These are phyloP conservation scores for Spicauda simplicius DNA, from an alignment of 2,888 invertebrate genomes.

Conservation along the genomic window DNA sequence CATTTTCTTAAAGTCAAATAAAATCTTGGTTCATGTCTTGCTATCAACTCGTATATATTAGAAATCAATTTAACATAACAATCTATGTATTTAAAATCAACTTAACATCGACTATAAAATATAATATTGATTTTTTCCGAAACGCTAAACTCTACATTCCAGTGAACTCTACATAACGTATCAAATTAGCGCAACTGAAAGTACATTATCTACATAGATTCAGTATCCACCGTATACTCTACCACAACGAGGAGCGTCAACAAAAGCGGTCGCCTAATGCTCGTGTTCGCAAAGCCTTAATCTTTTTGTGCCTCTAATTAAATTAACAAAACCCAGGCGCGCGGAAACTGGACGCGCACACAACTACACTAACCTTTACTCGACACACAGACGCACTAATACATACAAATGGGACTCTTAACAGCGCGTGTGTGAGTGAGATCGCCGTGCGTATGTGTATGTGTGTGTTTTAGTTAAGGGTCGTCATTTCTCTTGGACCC, in stretches of 20 bases:
- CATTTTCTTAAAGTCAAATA: background rate
- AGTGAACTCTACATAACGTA: background rate
- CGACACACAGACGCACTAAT: constrained; percentile 51
- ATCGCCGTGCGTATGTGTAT: constrained; percentile 67
- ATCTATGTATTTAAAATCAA: too few relatives aligned
- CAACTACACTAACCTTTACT: constrained; percentile 44
- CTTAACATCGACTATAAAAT: too few relatives aligned
- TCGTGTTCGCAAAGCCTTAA: constrained; percentile 77
- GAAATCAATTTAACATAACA: too few relatives aligned
- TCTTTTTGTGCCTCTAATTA: constrained; percentile 85
- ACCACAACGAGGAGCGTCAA: constrained; percentile 59
- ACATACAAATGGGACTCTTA: constrained; percentile 49
- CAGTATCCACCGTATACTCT: constrained; percentile 12
- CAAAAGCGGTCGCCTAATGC: constrained; percentile 77
- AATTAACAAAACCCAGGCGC: constrained; percentile 83
- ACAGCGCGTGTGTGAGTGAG: constrained; percentile 60
- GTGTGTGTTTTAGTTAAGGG: constrained; percentile 85
- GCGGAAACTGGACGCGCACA: constrained; percentile 83
- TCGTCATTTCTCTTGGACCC: constrained; percentile 86
- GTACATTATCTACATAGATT: constrained; percentile 22
- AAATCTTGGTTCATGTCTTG: background rate
- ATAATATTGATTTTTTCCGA: too few relatives aligned
- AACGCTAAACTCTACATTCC: background rate
- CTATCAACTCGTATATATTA: too few relatives aligned
- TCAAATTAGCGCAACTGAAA: constrained; percentile 20